Conservation (phyloP, 2,888 invertebrate genomes). For the Acanthosepion lycidas region DNA sequence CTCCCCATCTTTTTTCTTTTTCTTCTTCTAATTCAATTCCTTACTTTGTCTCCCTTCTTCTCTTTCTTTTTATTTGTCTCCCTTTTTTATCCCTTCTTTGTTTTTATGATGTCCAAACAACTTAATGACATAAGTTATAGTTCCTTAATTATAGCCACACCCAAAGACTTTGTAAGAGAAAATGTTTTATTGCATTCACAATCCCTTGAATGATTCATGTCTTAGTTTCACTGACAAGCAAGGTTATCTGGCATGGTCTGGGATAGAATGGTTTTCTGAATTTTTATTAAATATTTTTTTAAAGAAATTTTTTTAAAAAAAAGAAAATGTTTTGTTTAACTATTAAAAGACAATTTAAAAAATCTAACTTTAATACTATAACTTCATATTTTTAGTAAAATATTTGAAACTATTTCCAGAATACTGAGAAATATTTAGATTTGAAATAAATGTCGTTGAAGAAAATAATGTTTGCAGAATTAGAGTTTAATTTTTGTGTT, state of each 20-base stretch:
- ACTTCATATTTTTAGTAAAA: too few relatives aligned
- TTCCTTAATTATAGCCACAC: constrained; percentile 13
- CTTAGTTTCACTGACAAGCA: background rate
- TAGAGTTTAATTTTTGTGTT: too few relatives aligned
- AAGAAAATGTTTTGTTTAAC: too few relatives aligned
- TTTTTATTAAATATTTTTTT: background rate
- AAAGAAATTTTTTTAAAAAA: background rate
- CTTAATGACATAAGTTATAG: background rate
- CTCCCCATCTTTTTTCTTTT: background rate
- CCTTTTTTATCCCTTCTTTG: background rate
- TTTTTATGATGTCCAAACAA: background rate
- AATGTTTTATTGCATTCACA: background rate
- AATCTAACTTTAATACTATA: too few relatives aligned
- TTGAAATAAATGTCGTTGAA: too few relatives aligned
- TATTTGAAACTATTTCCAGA: too few relatives aligned
- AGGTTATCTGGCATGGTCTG: background rate
- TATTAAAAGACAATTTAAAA: too few relatives aligned
- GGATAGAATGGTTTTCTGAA: background rate
- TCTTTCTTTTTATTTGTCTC: background rate
- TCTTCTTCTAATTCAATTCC: background rate
- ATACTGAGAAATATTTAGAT: too few relatives aligned
- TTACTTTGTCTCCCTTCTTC: background rate
- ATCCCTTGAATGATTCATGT: background rate
- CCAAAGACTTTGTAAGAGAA: background rate
- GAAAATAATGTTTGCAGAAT: too few relatives aligned